Evolutionary conservation across 2,888 invertebrate genomes (phyloP), one percentile per base, ranked within the genome.

Genomic region (Arrhopalites spinosus): DNA sequence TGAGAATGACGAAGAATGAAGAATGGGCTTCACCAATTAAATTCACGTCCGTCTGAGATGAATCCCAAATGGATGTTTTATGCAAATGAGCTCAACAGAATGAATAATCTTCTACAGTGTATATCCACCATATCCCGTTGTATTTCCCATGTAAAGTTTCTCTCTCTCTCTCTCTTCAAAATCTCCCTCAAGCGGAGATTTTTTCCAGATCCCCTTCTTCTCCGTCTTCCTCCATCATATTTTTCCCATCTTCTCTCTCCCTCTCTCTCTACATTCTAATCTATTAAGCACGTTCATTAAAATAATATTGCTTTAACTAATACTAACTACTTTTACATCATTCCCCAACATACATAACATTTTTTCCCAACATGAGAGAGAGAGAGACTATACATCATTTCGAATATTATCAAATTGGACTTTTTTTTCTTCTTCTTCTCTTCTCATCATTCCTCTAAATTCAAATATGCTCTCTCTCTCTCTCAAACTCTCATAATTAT

Each of bases 11-110:
- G 66, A 73, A 50, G 66, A 71, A 47, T 64, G 53, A 73, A 66
- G 66, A 73, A 56, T 50, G 66, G 73, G 66, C 56, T 75, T 76
- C 73, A 78, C 75, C 78, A 78, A 78, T 78, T 78, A 78, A 78
- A 78, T 78, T 76, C 78, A 69, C 70, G 78, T 78, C 76, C 73
- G 73, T 71, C 78, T 78, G 78, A 78, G 78, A 78, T 74, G 78
- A 78, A 78, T 78, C 76, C 78, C 59, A 76, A 78, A 78, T 78
- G 75, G 64, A 61, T 73, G 53, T 73, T 78, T 78, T 78, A 78
- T 78, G 78, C 76, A 78, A 78, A 78, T 78, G 75, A 78, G 63
- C 67, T 29, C 36, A 45, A 29, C 75, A 72, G 61, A 71, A 71
- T 66, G 66, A 75, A 71, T 75, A 66, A 69, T 71, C 67, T 36